Evolutionary conservation across 2,888 invertebrate species (phyloP).

Genomic region (Spodoptera picta): DNA sequence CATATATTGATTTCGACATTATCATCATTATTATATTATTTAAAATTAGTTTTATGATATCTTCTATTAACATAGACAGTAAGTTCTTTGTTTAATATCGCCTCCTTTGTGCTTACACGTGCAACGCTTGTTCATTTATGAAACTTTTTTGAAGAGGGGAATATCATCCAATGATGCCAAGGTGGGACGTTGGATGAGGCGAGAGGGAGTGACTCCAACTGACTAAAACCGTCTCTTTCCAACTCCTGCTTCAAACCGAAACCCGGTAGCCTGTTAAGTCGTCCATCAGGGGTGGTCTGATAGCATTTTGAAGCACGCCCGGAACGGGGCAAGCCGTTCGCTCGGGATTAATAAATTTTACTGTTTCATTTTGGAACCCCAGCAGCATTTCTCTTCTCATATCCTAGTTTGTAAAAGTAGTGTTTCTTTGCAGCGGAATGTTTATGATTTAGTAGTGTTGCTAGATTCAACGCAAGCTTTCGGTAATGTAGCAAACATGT

Average conservation of each 20-base stretch:
- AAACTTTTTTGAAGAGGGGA: too few relatives aligned
- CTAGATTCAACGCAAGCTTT: slow-evolving; percentile 39
- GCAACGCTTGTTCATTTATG: slow-evolving; percentile 59
- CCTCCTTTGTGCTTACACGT: slow-evolving; percentile 64
- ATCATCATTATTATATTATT: slow-evolving; percentile 22
- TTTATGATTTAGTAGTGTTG: slow-evolving; percentile 73
- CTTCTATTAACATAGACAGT: not conserved
- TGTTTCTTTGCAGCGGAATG: slow-evolving; percentile 66
- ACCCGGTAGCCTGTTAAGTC: too few relatives aligned
- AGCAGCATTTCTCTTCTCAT: slow-evolving; percentile 60
- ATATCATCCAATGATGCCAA: too few relatives aligned
- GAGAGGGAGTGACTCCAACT: too few relatives aligned
- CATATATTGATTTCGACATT: slow-evolving; percentile 41
- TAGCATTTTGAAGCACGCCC: too few relatives aligned
- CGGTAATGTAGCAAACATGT: too few relatives aligned
- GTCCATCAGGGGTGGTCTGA: too few relatives aligned
- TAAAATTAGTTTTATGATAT: slow-evolving; percentile 10
- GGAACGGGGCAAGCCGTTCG: too few relatives aligned
- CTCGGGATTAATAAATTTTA: too few relatives aligned
- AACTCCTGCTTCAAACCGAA: not conserved
- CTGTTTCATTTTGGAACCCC: not conserved
- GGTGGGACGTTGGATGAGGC: too few relatives aligned
- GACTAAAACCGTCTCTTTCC: slow-evolving; percentile 66
- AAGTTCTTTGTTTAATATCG: not conserved
- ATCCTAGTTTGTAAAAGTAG: slow-evolving; percentile 62